These are phyloP conservation scores for Eueremaeus valkanovi DNA, from an alignment of 2,888 invertebrate species.

Conservation along the genomic window DNA sequence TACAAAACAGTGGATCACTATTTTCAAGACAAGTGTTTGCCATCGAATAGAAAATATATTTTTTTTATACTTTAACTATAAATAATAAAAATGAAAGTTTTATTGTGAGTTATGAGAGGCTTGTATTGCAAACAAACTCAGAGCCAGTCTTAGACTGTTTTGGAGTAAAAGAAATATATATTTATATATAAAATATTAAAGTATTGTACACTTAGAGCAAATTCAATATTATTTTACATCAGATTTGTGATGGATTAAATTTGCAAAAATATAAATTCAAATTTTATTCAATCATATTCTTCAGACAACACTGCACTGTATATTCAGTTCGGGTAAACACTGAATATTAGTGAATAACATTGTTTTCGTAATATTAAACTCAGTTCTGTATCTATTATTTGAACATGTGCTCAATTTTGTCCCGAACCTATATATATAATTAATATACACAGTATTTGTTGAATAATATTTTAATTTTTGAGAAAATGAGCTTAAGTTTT, in stretches of 20 bases:
- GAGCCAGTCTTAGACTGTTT: too few species aligned
- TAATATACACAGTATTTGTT: too few species aligned
- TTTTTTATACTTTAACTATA: neutral
- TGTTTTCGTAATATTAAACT: too few species aligned
- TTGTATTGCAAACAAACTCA: neutral
- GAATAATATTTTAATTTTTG: too few species aligned
- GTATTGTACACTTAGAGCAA: neutral
- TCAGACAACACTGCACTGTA: too few species aligned
- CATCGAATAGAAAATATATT: neutral
- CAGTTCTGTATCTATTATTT: too few species aligned
- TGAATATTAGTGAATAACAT: too few species aligned
- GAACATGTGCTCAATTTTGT: too few species aligned
- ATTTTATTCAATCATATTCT: neutral
- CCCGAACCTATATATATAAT: too few species aligned
- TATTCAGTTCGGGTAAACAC: too few species aligned
- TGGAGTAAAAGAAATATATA: too few species aligned
- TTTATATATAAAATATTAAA: neutral
- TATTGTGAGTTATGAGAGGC: constrained; percentile 11
- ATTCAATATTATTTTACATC: neutral
- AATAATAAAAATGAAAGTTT: constrained; percentile 8
- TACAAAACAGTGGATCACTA: neutral
- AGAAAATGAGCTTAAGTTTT: too few species aligned
- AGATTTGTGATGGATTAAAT: neutral
- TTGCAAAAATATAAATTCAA: neutral
- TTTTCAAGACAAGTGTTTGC: constrained; percentile 9